These are phyloP conservation scores for Lysiphlebus fabarum DNA, from an alignment of 1,140 invertebrate species.

Conservation along the genomic window DNA sequence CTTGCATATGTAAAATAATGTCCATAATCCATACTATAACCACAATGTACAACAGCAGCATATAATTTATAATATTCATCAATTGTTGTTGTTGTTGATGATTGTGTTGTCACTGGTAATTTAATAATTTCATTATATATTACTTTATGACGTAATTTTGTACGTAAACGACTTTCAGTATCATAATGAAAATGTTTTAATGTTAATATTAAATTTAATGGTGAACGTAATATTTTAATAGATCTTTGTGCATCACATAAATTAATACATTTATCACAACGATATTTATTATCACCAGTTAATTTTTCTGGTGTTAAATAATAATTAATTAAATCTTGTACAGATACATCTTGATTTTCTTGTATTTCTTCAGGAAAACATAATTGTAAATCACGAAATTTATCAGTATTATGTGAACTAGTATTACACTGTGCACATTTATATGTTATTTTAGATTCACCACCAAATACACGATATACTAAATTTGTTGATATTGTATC, in stretches of 20 bases:
- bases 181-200: slow-evolving; percentile 80
- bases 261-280: slow-evolving; percentile 71
- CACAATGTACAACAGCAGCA: slow-evolving; percentile 79
- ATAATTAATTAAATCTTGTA: slow-evolving; percentile 70
- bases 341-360: slow-evolving; percentile 56
- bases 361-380: slow-evolving; percentile 70
- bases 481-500: slow-evolving; percentile 49
- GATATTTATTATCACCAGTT: slow-evolving; percentile 77
- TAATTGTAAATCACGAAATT: slow-evolving; percentile 76
- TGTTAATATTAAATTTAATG: slow-evolving; percentile 74
- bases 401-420: slow-evolving; percentile 69
- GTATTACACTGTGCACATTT: slow-evolving; percentile 68
- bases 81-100: slow-evolving; percentile 29
- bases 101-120: slow-evolving; percentile 52
- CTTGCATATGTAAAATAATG: slow-evolving; percentile 83
- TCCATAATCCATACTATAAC: slow-evolving; percentile 76
- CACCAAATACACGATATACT: slow-evolving; percentile 71
- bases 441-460: slow-evolving; percentile 68
- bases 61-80: slow-evolving; percentile 66
- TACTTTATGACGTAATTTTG: slow-evolving; percentile 70
- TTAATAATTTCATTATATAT: slow-evolving; percentile 62
- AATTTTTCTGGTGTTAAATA: slow-evolving; percentile 75
- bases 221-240: slow-evolving; percentile 68
- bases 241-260: slow-evolving; percentile 74
- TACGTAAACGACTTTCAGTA: slow-evolving; percentile 65